Evolutionary conservation across 2,797 vertebrate species (phyloP).

Genomic region (Triplophysa yarkandensis): DNA sequence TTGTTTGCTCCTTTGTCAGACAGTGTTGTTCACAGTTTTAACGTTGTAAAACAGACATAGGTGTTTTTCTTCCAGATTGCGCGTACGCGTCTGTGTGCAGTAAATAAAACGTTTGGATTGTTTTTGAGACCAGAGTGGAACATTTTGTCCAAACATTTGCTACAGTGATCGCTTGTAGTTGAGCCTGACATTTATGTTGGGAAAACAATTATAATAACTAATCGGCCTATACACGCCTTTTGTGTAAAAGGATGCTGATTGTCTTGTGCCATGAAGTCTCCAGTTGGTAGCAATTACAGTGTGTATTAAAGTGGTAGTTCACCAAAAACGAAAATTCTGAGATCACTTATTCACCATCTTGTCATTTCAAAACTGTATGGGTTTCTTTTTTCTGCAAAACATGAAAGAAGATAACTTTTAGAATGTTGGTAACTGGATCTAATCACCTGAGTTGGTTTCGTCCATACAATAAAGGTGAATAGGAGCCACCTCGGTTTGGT

Average conservation of each 20-base stretch:
- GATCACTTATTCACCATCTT: too few relatives aligned
- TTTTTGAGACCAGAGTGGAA: not conserved
- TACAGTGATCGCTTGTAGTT: conserved; percentile 30
- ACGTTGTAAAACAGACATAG: conserved; percentile 21
- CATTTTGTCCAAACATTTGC: conserved; percentile 30
- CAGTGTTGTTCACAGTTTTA: conserved; percentile 43
- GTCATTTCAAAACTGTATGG: too few relatives aligned
- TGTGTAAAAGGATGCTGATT: conserved; percentile 1
- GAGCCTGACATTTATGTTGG: conserved; percentile 9
- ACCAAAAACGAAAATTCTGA: too few relatives aligned
- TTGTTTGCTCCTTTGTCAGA: conserved; percentile 41
- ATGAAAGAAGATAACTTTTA: too few relatives aligned
- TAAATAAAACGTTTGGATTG: not conserved
- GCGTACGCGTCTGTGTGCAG: conserved; percentile 3
- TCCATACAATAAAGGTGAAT: too few relatives aligned
- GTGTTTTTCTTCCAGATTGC: conserved; percentile 33
- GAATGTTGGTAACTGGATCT: too few relatives aligned
- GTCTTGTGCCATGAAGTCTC: conserved; percentile 10
- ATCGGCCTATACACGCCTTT: conserved; percentile 7
- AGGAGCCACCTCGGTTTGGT: too few relatives aligned
- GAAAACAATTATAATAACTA: conserved; percentile 27
- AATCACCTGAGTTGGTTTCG: too few relatives aligned
- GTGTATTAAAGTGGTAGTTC: too few relatives aligned
- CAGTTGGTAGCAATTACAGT: not conserved
- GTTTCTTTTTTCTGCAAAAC: too few relatives aligned